These are phyloP conservation scores for Leguminivora glycinivorella DNA, from an alignment of 1,140 invertebrate genomes.

Conservation along the genomic window DNA sequence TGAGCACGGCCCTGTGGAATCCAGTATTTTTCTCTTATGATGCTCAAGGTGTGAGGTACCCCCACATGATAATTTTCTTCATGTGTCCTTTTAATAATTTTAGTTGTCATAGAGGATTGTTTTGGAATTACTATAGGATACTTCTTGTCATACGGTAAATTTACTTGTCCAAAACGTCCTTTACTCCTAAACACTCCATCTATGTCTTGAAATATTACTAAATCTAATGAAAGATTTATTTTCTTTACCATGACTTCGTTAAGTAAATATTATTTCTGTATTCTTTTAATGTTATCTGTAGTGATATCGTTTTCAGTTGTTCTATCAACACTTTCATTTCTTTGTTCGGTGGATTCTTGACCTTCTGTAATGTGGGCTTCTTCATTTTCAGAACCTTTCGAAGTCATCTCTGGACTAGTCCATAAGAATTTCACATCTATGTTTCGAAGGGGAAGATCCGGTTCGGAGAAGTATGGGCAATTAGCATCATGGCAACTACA, in stretches of 20 bases:
- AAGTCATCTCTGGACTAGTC: slow-evolving; percentile 16
- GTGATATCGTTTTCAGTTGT: background rate
- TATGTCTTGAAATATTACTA: slow-evolving; percentile 13
- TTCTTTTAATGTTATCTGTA: slow-evolving; percentile 6
- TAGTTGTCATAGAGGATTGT: background rate
- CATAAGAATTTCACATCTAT: slow-evolving; percentile 15
- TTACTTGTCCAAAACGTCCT: slow-evolving; percentile 8
- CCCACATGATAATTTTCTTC: slow-evolving; percentile 30
- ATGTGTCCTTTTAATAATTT: slow-evolving; percentile 16
- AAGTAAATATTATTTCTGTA: slow-evolving; percentile 15
- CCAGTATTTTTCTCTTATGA: slow-evolving; percentile 31
- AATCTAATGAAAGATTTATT: background rate
- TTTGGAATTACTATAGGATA: slow-evolving; percentile 31
- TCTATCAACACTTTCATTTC: background rate
- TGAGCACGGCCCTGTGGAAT: slow-evolving; percentile 31
- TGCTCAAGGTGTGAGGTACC: slow-evolving; percentile 10
- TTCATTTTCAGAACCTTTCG: slow-evolving; percentile 12
- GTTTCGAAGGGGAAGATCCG: slow-evolving; percentile 18
- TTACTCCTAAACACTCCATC: slow-evolving; percentile 17
- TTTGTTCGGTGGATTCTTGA: background rate
- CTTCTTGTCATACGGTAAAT: slow-evolving; percentile 22
- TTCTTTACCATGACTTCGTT: slow-evolving; percentile 11
- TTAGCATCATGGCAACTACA: background rate
- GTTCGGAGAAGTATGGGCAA: background rate
- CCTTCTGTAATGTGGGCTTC: background rate